A percentile compares a stretch with the other conserved stretches of the same genome.
Conservation (phyloP, 2,797 vertebrate species). For the Clarias laeviceps region DNA sequence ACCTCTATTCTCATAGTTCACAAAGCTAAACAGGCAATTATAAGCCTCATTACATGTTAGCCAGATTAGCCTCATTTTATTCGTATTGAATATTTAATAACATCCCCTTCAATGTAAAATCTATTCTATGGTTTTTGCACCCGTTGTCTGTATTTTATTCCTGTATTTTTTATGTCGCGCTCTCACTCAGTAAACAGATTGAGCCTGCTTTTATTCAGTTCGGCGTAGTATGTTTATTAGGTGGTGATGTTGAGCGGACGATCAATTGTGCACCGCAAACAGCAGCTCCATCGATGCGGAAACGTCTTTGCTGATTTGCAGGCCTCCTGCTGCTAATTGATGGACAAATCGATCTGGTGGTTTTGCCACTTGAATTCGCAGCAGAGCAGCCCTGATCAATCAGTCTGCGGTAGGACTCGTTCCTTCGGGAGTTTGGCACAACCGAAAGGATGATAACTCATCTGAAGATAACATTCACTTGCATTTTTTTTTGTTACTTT, state of each 20-base stretch:
- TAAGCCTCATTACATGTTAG: background rate
- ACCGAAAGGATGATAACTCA: constrained; percentile 13
- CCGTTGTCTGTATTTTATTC: background rate
- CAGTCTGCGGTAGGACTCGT: constrained; percentile 3
- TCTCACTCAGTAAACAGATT: constrained; percentile 15
- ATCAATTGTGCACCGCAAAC: constrained; percentile 35
- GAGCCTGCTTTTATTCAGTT: constrained; percentile 26
- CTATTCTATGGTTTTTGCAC: background rate
- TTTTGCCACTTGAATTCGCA: constrained; percentile 46
- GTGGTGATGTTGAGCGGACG: constrained; percentile 20
- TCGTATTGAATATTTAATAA: background rate
- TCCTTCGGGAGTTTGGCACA: background rate
- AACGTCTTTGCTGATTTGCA: constrained; percentile 39
- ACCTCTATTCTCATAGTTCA: too few relatives aligned
- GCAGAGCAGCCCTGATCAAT: constrained; percentile 34
- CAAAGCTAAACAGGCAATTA: background rate
- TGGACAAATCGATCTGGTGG: constrained; percentile 48
- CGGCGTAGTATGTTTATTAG: constrained; percentile 31
- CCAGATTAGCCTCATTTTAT: background rate
- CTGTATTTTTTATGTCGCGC: background rate
- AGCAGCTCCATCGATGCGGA: constrained; percentile 27
- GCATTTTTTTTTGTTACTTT: background rate
- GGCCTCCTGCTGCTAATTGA: constrained; percentile 46
- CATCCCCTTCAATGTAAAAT: background rate
- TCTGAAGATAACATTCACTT: background rate